Evolutionary conservation across 2,113 vertebrate genomes (phyloP).

Genomic region (Microtus richardsoni): DNA sequence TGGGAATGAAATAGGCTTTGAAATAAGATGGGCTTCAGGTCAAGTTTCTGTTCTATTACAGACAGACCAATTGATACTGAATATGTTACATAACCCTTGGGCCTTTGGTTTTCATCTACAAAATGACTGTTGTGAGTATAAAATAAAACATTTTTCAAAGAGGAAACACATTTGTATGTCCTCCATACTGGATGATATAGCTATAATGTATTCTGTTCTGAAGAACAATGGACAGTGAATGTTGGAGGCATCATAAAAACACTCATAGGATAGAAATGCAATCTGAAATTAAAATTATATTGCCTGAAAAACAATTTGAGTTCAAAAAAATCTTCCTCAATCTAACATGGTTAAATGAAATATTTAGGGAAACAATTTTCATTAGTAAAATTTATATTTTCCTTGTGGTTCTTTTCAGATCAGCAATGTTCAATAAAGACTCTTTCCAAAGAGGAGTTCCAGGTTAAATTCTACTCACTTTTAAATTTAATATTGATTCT

Average conservation of each 20-base stretch:
- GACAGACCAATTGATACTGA: background rate
- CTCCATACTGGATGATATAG: background rate
- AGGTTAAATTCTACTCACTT: background rate
- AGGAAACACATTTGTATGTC: background rate
- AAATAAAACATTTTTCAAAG: background rate
- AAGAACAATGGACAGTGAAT: background rate
- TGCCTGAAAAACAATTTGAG: background rate
- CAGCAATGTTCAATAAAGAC: background rate
- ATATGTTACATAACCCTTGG: background rate
- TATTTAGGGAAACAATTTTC: background rate
- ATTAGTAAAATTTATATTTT: background rate
- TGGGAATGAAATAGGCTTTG: background rate
- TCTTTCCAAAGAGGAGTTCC: background rate
- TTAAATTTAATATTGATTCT: background rate
- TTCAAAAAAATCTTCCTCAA: background rate
- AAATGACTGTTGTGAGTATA: background rate
- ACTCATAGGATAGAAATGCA: background rate
- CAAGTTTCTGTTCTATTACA: constrained; percentile 40
- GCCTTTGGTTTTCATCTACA: background rate
- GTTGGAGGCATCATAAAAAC: background rate
- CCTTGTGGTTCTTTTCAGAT: background rate
- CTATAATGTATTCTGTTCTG: background rate
- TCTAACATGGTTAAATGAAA: background rate
- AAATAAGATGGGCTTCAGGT: background rate
- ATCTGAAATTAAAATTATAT: background rate